Percentiles rank a stretch among this genome's conserved stretches.
phyloP scores from a whole-genome alignment of 2,113 vertebrate genomes.

The Capra hircus region DNA sequence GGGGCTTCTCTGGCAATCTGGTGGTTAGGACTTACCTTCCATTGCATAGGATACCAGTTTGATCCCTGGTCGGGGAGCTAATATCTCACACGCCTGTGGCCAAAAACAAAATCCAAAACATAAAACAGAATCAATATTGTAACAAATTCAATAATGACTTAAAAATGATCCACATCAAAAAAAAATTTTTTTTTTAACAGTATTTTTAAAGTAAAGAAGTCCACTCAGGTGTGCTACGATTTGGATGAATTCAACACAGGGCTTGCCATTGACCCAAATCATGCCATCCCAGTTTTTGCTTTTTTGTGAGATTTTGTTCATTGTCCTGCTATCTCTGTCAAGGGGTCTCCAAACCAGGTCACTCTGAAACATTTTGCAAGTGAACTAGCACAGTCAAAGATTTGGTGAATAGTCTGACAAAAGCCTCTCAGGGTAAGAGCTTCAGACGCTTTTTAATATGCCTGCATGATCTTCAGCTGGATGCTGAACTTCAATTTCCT shows the following conservation, averaged over 20 bases:
- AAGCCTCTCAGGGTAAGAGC: not conserved
- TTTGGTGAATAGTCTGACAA: not conserved
- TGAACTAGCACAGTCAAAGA: no score
- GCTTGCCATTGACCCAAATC: fast-evolving
- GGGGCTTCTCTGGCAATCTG: not conserved
- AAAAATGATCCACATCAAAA: not conserved
- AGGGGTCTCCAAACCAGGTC: not conserved
- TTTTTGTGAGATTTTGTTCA: not conserved
- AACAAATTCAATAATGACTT: not conserved
- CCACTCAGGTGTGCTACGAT: fast-evolving
- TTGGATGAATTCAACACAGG: fast-evolving
- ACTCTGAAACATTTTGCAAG: not conserved
- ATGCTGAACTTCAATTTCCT: not conserved
- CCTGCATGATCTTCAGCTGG: not conserved
- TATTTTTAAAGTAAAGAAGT: not conserved
- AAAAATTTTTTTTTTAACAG: not conserved
- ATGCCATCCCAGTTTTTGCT: not conserved
- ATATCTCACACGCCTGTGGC: not conserved
- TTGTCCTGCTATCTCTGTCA: not conserved
- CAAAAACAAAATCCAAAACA: not conserved
- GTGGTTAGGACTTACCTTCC: not conserved
- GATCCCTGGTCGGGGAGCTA: not conserved
- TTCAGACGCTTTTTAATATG: not conserved
- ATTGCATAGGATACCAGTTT: not conserved
- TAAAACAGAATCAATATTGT: not conserved